A percentile compares a stretch with the other conserved stretches of the same genome.
Evolutionary conservation across 2,113 vertebrate species (phyloP).

Genomic region (Tapirus terrestris): DNA sequence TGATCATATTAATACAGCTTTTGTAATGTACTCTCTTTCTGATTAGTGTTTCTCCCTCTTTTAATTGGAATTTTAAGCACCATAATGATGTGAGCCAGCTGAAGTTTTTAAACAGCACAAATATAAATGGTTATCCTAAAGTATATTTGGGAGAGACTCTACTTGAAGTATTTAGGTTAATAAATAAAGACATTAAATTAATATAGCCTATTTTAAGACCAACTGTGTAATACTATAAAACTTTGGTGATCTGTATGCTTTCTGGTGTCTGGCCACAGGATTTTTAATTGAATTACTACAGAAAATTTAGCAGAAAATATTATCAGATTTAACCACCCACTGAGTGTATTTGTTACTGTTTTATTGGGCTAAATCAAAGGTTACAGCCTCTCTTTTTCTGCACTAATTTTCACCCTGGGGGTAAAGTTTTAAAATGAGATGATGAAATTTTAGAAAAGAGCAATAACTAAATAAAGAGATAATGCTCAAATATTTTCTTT

Average conservation of each 20-base stretch:
- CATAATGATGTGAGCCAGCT: slow-evolving; percentile 19
- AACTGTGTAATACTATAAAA: slow-evolving; percentile 58
- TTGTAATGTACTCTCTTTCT: slow-evolving; percentile 21
- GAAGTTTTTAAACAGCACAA: slow-evolving; percentile 48
- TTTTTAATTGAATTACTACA: slow-evolving; percentile 66
- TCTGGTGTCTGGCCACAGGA: neutral
- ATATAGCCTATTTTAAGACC: slow-evolving; percentile 51
- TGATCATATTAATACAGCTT: neutral
- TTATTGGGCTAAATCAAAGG: slow-evolving; percentile 60
- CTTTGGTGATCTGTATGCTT: neutral
- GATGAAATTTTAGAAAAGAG: slow-evolving; percentile 49
- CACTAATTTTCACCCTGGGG: slow-evolving; percentile 13
- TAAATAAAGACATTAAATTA: slow-evolving; percentile 53
- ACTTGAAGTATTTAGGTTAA: slow-evolving; percentile 57
- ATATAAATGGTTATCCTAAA: slow-evolving; percentile 51
- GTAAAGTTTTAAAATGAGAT: slow-evolving; percentile 50
- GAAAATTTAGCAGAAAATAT: slow-evolving; percentile 43
- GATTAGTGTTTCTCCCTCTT: neutral
- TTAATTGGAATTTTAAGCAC: slow-evolving; percentile 52
- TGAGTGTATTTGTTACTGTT: slow-evolving; percentile 39
- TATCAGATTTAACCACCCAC: slow-evolving; percentile 57
- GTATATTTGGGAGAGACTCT: slow-evolving; percentile 49
- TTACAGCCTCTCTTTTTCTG: neutral
- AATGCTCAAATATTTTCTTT: slow-evolving; percentile 35
- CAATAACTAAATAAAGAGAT: neutral